Evolutionary conservation across 2,113 vertebrate genomes (phyloP).

Genomic region (Bolborhynchus lineola): DNA sequence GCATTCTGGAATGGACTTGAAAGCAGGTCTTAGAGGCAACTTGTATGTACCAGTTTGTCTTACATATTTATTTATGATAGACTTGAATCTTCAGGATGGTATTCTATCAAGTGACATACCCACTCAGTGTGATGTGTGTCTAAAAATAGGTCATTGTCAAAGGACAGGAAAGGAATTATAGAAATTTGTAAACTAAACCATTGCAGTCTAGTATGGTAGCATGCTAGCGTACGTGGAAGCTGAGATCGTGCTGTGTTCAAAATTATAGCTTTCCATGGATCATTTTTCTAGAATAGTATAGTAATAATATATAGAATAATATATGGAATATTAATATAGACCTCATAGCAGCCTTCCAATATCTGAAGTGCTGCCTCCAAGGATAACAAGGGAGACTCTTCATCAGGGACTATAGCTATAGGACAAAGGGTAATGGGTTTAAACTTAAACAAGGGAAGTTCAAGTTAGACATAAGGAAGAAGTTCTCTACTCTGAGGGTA

Average conservation of each 20-base stretch:
- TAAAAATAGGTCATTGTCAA: constrained; percentile 68
- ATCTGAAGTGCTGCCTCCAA: neutral
- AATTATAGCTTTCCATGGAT: neutral
- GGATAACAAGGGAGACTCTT: neutral
- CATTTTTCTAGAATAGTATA: neutral
- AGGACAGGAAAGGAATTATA: constrained; percentile 43
- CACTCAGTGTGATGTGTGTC: constrained; percentile 58
- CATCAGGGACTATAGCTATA: neutral
- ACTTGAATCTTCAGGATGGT: constrained; percentile 68
- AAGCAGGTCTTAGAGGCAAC: constrained; percentile 76
- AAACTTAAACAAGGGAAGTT: neutral
- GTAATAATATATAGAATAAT: neutral
- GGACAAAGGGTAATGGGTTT: neutral
- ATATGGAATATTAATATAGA: neutral
- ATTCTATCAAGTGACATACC: constrained; percentile 72
- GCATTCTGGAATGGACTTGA: constrained; percentile 68
- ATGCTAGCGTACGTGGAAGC: neutral
- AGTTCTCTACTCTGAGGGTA: neutral
- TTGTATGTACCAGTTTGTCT: constrained; percentile 69
- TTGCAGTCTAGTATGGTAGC: neutral
- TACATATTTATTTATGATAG: constrained; percentile 65
- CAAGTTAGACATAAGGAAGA: neutral
- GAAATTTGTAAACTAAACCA: neutral
- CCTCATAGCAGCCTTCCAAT: neutral
- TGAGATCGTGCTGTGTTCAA: neutral